Percentiles rank a stretch among this genome's conserved stretches.
phyloP scores from a whole-genome alignment of 2,888 invertebrate species.

The Noctua pronuba region DNA sequence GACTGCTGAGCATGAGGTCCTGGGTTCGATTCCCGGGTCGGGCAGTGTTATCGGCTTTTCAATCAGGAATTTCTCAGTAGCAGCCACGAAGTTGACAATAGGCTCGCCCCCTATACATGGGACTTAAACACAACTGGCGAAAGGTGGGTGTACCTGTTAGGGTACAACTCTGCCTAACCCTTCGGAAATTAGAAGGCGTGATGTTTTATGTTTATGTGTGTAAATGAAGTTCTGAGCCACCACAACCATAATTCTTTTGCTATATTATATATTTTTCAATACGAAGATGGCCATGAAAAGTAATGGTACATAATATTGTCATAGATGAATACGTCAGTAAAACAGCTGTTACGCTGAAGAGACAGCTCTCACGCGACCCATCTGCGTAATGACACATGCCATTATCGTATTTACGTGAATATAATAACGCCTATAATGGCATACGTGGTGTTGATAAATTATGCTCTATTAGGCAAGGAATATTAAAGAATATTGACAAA shows the following conservation, averaged over 20 bases:
- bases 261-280: no score
- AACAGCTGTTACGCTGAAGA: constrained; percentile 20
- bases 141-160: no score
- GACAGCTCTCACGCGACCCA: constrained; percentile 49
- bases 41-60: no score
- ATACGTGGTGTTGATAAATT: constrained; percentile 55
- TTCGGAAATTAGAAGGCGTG: no score
- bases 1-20: no score
- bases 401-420: constrained; percentile 62
- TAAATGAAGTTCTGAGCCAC: not conserved
- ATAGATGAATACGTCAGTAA: constrained; percentile 25
- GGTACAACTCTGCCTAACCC: no score
- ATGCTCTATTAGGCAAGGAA: constrained; percentile 33
- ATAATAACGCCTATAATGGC: constrained; percentile 56
- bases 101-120: no score
- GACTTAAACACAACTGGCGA: no score
- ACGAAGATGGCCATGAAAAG: constrained; percentile 12
- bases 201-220: no score
- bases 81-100: no score
- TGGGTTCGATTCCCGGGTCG: no score
- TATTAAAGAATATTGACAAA: constrained; percentile 12
- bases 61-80: no score
- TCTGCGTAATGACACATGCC: constrained; percentile 57
- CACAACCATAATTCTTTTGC: not conserved
- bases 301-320: constrained; percentile 1